Conservation (phyloP, 2,113 vertebrate species). For the Struthio camelus region DNA sequence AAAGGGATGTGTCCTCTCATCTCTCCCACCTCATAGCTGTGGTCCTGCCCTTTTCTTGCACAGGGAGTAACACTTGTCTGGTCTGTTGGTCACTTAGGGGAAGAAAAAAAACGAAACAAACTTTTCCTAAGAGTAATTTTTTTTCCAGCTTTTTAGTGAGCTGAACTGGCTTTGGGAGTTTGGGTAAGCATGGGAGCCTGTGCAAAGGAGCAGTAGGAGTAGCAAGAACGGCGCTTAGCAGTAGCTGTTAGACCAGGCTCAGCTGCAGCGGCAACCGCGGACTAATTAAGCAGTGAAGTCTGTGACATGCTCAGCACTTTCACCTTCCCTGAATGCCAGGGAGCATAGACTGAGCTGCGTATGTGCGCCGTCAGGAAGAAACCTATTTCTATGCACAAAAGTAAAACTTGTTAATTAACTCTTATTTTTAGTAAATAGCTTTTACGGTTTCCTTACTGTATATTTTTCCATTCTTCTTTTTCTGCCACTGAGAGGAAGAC, state of each 20-base stretch:
- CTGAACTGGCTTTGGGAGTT: not conserved
- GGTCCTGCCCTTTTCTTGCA: not conserved
- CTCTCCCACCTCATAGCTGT: not conserved
- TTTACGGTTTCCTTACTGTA: not conserved
- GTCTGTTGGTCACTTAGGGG: not conserved
- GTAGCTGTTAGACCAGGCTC: conserved; percentile 22
- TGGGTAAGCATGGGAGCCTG: not conserved
- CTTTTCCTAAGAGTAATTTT: too few relatives aligned
- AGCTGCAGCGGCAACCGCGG: not conserved
- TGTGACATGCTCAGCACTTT: not conserved
- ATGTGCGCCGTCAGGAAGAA: not conserved
- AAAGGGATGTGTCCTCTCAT: not conserved
- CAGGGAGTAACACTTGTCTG: not conserved
- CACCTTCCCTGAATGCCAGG: not conserved
- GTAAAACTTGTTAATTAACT: not conserved
- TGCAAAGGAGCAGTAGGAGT: not conserved
- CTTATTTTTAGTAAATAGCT: not conserved
- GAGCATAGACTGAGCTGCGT: not conserved
- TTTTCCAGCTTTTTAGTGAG: not conserved
- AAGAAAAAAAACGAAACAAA: not conserved
- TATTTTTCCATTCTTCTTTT: not conserved
- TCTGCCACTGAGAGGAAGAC: not conserved
- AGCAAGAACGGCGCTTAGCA: not conserved
- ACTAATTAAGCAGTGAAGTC: conserved; percentile 4
- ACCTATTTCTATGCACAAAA: not conserved